phyloP scores from a whole-genome alignment of 2,888 invertebrate genomes.

The Chrysina gloriosa region DNA sequence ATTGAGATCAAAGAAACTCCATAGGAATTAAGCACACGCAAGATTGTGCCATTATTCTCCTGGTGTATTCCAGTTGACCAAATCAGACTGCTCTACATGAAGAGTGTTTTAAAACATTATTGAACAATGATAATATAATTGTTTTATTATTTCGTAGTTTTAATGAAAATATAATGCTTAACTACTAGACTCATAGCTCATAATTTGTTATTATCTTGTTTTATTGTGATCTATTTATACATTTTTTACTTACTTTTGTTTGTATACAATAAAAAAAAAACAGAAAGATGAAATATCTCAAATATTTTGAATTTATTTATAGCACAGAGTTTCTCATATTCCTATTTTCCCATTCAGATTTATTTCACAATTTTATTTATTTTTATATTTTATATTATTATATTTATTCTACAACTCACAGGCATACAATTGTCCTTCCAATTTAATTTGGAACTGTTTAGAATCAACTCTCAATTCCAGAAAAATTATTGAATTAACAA shows the following conservation, averaged over 20 bases:
- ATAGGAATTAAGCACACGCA: not conserved
- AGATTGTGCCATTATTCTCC: slow-evolving; percentile 2
- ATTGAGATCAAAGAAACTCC: not conserved
- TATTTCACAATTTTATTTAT: no score
- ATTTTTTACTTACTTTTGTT: slow-evolving; percentile 9
- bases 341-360: no score
- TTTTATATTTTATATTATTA: no score
- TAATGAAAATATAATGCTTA: slow-evolving; percentile 13
- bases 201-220: slow-evolving; percentile 20
- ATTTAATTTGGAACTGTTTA: no score
- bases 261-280: slow-evolving; percentile 23
- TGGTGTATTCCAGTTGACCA: not conserved
- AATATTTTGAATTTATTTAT: no score
- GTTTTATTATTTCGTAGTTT: slow-evolving; percentile 3
- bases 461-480: no score
- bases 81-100: not conserved
- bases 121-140: slow-evolving; percentile 3
- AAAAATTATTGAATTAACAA: no score
- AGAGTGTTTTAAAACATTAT: not conserved
- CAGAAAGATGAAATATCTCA: no score
- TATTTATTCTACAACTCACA: no score
- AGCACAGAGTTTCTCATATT: no score
- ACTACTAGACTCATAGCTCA: not conserved
- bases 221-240: slow-evolving; percentile 34
- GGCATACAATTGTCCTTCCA: no score